Percentiles rank a stretch among this genome's conserved stretches.
Conservation (phyloP, 1,140 invertebrate genomes). For the Drosophila eugracilis region DNA sequence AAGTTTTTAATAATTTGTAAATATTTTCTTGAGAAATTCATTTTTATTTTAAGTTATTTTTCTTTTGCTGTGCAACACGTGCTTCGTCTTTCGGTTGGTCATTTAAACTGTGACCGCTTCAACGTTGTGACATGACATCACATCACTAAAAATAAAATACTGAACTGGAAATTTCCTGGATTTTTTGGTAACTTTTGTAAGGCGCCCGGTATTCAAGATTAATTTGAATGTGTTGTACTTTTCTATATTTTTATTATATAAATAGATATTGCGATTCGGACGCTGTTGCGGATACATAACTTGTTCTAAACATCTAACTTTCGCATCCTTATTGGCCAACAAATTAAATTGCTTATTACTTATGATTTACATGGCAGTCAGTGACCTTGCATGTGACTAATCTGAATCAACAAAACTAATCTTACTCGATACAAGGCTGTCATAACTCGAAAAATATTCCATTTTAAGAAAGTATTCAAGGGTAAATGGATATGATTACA, state of each 20-base stretch:
- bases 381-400: conserved; percentile 51
- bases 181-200: conserved; percentile 15
- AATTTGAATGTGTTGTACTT: conserved; percentile 16
- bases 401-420: conserved; percentile 54
- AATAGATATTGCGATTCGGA: conserved; percentile 79
- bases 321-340: conserved; percentile 68
- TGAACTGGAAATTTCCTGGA: background rate
- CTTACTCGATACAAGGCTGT: conserved; percentile 19
- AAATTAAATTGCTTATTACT: conserved; percentile 71
- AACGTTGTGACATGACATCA: background rate
- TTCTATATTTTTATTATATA: conserved; percentile 73
- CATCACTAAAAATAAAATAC: conserved; percentile 4
- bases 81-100: background rate
- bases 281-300: conserved; percentile 63
- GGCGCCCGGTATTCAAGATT: conserved; percentile 4
- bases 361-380: conserved; percentile 58
- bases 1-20: background rate
- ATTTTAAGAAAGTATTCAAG: no score
- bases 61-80: conserved; percentile 22
- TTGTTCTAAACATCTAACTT: conserved; percentile 60
- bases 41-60: conserved; percentile 2
- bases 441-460: background rate
- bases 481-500: no score
- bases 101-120: background rate
- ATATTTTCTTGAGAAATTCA: background rate